Conservation (phyloP, 2,888 invertebrate species). For the Stenodera caucasica region DNA sequence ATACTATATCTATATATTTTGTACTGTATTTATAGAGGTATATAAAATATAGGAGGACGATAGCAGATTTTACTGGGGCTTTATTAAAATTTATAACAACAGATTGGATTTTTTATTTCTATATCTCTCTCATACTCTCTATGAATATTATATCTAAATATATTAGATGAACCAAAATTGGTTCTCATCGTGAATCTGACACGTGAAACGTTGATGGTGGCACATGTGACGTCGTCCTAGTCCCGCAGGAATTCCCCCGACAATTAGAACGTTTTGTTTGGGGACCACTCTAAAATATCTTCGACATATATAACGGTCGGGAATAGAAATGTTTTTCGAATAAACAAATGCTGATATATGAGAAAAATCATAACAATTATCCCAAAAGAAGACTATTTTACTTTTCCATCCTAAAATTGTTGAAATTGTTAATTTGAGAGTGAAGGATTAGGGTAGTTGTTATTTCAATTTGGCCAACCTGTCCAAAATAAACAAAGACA, state of each 20-base stretch:
- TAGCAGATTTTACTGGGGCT: constrained; percentile 51
- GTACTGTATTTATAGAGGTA: background rate
- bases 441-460: constrained; percentile 24
- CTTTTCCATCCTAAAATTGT: background rate
- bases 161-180: constrained; percentile 1
- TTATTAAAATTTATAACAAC: constrained; percentile 37
- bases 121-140: background rate
- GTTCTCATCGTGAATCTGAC: constrained; percentile 22
- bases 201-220: constrained; percentile 15
- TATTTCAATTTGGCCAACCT: constrained; percentile 39
- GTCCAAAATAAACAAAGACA: constrained; percentile 40
- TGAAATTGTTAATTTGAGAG: background rate
- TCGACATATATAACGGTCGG: constrained; percentile 12
- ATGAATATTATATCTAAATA: background rate
- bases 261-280: constrained; percentile 34
- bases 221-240: constrained; percentile 21
- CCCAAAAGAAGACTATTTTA: too few relatives aligned
- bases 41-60: constrained; percentile 18
- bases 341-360: too few relatives aligned
- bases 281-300: constrained; percentile 40
- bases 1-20: background rate
- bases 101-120: background rate
- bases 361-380: too few relatives aligned
- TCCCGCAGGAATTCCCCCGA: constrained; percentile 26
- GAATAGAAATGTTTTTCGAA: too few relatives aligned